Evolutionary conservation across 2,888 invertebrate genomes (phyloP), one percentile per base, ranked within the genome.

Genomic region (Hypomecis punctinalis): DNA sequence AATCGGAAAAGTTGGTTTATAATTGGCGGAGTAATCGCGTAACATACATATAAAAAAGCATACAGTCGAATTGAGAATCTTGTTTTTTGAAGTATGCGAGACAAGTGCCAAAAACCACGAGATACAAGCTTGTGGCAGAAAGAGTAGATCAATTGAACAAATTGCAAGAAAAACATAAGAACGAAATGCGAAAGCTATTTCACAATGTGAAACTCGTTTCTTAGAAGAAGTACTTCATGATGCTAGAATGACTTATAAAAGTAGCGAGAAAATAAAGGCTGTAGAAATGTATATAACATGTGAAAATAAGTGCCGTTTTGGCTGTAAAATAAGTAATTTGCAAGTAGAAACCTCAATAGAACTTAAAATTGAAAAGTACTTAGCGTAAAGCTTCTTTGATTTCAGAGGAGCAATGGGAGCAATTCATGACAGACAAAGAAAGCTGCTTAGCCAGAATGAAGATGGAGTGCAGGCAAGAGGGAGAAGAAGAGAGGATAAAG

Each of bases 371-470:
- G 23, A 23, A 23, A 23, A 23, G 23, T 23, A 23, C 23, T 23
- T 33, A 9, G 0, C 47, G 10, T 7, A 33, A 23, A 5, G 10
- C 8, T 51, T 5, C 23, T 47, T 40, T 5, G 9, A 7, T 80
- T 86, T 69, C 83, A 95, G 95, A 95, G 72, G 91, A 94, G 5
- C 95, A 95, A 83, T 95, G 95, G 95, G 94, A 94, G 66, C 94
- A 94, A 73, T 93, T 95, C 69, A 94, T 94, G 82, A 85, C 89
- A 55, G 95, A 95, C 80, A 95, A 95, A 77, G 94, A 94, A 78
- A 94, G 88, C 73, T 95, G 95, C 47, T 88, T 95, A 9, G 85
- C 93, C 60, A 83, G 94, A 49, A 93, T 95, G 84, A 95, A 95
- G 86, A 86, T 93, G 59, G 94, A 95, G 75, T 95, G 95, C 76